phyloP scores from a whole-genome alignment of 2,888 invertebrate genomes.

The Proisotoma minuta region DNA sequence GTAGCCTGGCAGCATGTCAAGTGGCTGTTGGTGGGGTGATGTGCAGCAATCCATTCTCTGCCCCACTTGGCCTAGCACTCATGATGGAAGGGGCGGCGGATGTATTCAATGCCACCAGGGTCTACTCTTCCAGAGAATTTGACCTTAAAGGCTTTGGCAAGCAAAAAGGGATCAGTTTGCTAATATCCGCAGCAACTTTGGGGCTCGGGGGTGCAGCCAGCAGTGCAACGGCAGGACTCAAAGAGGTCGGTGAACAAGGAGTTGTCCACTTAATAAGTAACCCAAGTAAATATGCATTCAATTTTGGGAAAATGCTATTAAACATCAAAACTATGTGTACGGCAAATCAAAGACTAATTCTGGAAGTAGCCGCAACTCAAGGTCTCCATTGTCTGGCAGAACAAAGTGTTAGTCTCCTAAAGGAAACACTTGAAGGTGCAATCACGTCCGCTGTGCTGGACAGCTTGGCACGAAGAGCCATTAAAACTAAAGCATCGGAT shows the following conservation, averaged over 20 bases:
- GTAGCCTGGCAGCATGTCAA: background rate
- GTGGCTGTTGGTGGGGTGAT: background rate
- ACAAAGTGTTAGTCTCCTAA: too few species aligned
- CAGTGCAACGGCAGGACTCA: background rate
- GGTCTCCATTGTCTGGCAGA: too few species aligned
- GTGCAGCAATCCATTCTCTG: background rate
- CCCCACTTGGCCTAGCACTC: background rate
- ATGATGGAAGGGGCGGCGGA: background rate
- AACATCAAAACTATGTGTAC: too few species aligned
- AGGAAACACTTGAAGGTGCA: too few species aligned
- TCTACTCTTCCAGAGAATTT: background rate
- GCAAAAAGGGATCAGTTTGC: background rate
- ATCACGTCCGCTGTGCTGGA: too few species aligned
- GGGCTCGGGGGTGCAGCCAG: background rate
- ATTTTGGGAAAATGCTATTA: too few species aligned
- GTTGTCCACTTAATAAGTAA: background rate
- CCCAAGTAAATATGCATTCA: too few species aligned
- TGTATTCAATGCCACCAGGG: background rate
- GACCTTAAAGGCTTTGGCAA: background rate
- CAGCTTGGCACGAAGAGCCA: too few species aligned
- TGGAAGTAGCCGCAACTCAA: too few species aligned
- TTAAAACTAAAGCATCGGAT: too few species aligned
- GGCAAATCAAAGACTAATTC: too few species aligned
- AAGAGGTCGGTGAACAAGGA: background rate
- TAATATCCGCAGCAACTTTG: background rate